Percentiles rank a stretch among this genome's conserved stretches.
These are phyloP conservation scores for Copidosoma aretas DNA, from an alignment of 2,888 invertebrate species.

Conservation along the genomic window DNA sequence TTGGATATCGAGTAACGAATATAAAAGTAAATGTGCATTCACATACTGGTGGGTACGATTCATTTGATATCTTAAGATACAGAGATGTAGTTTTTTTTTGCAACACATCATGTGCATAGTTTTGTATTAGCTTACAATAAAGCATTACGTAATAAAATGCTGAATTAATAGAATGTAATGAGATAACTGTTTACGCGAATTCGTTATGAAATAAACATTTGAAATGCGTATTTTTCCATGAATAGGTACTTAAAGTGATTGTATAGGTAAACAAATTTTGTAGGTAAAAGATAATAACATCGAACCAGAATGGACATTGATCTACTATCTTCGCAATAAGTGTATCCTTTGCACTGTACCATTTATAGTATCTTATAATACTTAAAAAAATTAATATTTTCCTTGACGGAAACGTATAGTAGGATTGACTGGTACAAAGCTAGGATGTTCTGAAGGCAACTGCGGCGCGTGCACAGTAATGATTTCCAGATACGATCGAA, in stretches of 20 bases:
- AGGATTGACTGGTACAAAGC: conserved; percentile 81
- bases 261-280: conserved; percentile 18
- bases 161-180: too few relatives aligned
- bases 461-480: conserved; percentile 93
- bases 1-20: background rate
- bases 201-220: too few relatives aligned
- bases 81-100: background rate
- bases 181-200: too few relatives aligned
- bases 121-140: too few relatives aligned
- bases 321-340: conserved; percentile 78
- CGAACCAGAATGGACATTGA: conserved; percentile 81
- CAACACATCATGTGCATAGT: too few relatives aligned
- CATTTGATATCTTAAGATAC: background rate
- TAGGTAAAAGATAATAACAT: conserved; percentile 74
- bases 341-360: conserved; percentile 62
- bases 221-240: too few relatives aligned
- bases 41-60: background rate
- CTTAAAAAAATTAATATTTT: conserved; percentile 54
- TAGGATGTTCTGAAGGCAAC: conserved; percentile 89
- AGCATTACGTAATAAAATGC: too few relatives aligned
- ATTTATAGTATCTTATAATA: background rate
- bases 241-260: too few relatives aligned
- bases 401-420: conserved; percentile 64
- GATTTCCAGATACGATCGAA: conserved; percentile 74
- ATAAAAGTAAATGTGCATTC: background rate